These are phyloP conservation scores for Adelges cooleyi DNA, from an alignment of 1,140 invertebrate genomes.

Conservation along the genomic window DNA sequence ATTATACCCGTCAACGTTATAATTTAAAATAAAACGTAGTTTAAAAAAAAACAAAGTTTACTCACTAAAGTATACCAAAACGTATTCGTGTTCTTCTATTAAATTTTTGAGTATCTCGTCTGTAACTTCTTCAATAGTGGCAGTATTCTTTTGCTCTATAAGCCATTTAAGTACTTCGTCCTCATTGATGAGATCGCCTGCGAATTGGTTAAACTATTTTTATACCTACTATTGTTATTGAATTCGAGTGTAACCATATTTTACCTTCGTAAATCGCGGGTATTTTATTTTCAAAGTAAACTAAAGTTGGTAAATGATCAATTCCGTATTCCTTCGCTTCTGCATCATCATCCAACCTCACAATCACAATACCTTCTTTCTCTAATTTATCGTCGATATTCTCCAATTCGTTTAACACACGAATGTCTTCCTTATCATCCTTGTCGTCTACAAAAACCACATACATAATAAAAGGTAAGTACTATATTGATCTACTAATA, in stretches of 20 bases:
- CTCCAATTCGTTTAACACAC: constrained; percentile 76
- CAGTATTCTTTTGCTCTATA: constrained; percentile 76
- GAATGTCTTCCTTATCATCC: constrained; percentile 76
- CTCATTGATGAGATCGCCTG: constrained; percentile 76
- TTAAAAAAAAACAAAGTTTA: too few species aligned
- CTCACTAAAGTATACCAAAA: constrained; percentile 85
- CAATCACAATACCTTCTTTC: constrained; percentile 78
- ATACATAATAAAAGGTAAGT: neutral
- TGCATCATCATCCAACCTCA: constrained; percentile 74
- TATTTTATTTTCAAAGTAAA: constrained; percentile 87
- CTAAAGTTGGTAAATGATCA: constrained; percentile 71
- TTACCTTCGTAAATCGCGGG: constrained; percentile 75
- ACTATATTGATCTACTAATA: neutral
- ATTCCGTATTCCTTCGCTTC: constrained; percentile 85
- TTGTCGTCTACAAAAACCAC: constrained; percentile 60
- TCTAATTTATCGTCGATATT: constrained; percentile 88
- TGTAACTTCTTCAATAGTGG: constrained; percentile 89
- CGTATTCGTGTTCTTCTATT: constrained; percentile 83
- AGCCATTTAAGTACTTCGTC: constrained; percentile 84
- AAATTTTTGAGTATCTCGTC: constrained; percentile 79
- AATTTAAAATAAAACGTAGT: neutral
- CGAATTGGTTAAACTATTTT: constrained; percentile 15
- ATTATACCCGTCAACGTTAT: too few species aligned
- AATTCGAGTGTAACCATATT: too few species aligned
- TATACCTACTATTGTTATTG: neutral